phyloP scores from a whole-genome alignment of 2,113 vertebrate genomes.

The Pygoscelis antarcticus region DNA sequence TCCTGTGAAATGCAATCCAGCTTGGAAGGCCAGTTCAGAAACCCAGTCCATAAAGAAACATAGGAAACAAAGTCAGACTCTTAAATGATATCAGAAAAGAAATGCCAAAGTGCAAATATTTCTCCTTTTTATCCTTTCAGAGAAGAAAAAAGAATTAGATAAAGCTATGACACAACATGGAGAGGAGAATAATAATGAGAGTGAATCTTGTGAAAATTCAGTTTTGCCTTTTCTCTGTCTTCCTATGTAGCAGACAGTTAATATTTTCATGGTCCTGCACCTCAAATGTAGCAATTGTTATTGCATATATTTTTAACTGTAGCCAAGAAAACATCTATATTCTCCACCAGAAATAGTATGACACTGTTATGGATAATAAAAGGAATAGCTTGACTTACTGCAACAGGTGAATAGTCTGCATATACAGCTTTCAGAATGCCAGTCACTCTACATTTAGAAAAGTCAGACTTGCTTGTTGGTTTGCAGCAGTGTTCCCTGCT shows the following conservation, averaged over 20 bases:
- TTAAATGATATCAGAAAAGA: not conserved
- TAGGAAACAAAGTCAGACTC: not conserved
- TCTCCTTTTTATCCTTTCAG: not conserved
- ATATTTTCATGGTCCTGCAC: not conserved
- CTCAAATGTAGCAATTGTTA: not conserved
- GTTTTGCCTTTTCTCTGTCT: not conserved
- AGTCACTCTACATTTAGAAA: slow-evolving; percentile 12
- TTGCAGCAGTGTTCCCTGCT: slow-evolving; percentile 8
- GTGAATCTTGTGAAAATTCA: not conserved
- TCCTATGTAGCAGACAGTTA: not conserved
- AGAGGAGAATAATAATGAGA: not conserved
- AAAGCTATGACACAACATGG: not conserved
- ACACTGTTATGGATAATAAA: not conserved
- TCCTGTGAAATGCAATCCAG: not conserved
- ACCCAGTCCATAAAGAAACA: not conserved
- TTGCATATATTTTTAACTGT: not conserved
- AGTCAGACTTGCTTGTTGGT: not conserved
- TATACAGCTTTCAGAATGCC: not conserved
- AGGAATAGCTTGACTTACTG: not conserved
- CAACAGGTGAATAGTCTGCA: not conserved
- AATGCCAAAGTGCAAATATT: not conserved
- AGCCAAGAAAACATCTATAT: not conserved
- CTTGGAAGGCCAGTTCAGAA: not conserved
- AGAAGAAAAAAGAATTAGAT: not conserved
- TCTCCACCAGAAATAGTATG: not conserved